Evolutionary conservation across 2,797 vertebrate genomes (phyloP).

Genomic region (Muscicapa comitata): DNA sequence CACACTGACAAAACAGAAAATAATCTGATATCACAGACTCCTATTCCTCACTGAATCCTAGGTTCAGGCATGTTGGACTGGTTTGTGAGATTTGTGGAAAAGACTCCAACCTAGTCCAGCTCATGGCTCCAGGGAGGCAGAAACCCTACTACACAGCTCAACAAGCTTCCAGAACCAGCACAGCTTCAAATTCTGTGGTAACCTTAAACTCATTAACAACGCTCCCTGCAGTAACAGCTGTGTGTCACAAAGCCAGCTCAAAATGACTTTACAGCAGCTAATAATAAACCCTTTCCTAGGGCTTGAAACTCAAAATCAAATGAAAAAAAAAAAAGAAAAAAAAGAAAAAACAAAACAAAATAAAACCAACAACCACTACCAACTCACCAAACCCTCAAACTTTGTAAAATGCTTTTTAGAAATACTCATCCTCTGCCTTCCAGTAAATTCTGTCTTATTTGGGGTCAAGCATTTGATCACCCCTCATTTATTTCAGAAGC

Average conservation of each 20-base stretch:
- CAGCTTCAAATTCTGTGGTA: slow-evolving; percentile 20
- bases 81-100: neutral
- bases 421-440: neutral
- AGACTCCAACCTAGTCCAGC: neutral
- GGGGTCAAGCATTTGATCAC: neutral
- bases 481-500: neutral
- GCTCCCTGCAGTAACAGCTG: slow-evolving; percentile 9
- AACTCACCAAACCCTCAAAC: neutral
- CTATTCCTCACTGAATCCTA: neutral
- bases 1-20: neutral
- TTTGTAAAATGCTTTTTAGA: neutral
- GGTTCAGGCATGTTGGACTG: neutral
- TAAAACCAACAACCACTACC: neutral
- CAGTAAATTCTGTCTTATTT: neutral
- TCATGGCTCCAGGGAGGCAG: neutral
- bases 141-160: neutral
- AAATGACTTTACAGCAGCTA: slow-evolving; percentile 22
- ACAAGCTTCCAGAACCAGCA: neutral
- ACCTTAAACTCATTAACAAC: slow-evolving; percentile 23
- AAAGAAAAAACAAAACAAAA: neutral
- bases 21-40: neutral
- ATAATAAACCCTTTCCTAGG: slow-evolving; percentile 16
- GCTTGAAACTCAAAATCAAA: slow-evolving; percentile 21
- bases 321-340: neutral
- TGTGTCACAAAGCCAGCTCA: slow-evolving; percentile 31